Conservation (phyloP, 2,888 invertebrate genomes). For the Ectobius pallidus region DNA sequence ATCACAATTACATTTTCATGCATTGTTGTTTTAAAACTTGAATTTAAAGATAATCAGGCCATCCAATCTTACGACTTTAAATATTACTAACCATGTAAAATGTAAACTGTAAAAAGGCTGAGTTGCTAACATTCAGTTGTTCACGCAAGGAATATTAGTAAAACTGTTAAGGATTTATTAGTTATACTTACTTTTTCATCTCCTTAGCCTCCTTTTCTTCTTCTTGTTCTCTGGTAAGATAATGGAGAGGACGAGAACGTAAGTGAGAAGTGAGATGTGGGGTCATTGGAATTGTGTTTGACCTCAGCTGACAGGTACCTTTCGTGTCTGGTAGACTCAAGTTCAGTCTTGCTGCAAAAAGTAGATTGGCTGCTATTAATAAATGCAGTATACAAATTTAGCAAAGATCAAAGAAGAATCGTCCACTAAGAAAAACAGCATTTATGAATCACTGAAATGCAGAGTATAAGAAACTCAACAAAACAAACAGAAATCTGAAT, state of each 20-base stretch:
- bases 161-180: too few relatives aligned
- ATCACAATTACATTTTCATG: too few relatives aligned
- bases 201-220: conserved; percentile 69
- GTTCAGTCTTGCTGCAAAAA: not conserved
- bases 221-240: conserved; percentile 64
- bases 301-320: too few relatives aligned
- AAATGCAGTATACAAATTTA: not conserved
- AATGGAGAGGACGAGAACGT: conserved; percentile 60
- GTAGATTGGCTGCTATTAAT: not conserved
- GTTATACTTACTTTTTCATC: conserved; percentile 61
- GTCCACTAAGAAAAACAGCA: too few relatives aligned
- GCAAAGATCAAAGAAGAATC: too few relatives aligned
- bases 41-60: too few relatives aligned
- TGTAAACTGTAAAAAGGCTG: too few relatives aligned
- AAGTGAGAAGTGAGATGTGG: conserved; percentile 20
- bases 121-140: too few relatives aligned
- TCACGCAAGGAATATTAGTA: too few relatives aligned
- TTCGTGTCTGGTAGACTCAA: not conserved
- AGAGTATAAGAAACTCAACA: not conserved
- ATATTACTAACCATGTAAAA: too few relatives aligned
- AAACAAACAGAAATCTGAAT: not conserved
- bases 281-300: conserved; percentile 46
- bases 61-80: too few relatives aligned
- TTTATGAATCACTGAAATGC: not conserved
- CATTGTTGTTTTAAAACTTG: too few relatives aligned